phyloP scores from a whole-genome alignment of 2,888 invertebrate species.

The Meteorus cinctellus region DNA sequence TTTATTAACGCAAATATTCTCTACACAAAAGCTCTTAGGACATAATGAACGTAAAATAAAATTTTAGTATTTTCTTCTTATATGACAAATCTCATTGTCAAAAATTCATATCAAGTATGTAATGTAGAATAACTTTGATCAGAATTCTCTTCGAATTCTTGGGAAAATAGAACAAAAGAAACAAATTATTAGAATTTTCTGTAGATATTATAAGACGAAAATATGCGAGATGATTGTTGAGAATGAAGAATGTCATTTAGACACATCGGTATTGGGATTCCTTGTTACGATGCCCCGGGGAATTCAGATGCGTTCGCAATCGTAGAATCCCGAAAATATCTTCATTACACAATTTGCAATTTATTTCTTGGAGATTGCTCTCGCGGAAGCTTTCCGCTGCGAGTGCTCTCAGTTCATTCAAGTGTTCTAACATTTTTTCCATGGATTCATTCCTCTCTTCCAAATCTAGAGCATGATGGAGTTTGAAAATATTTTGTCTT shows the following conservation, averaged over 20 bases:
- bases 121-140: too few relatives aligned
- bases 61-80: too few relatives aligned
- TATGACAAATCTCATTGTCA: too few relatives aligned
- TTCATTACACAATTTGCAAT: constrained; percentile 75
- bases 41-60: too few relatives aligned
- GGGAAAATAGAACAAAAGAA: too few relatives aligned
- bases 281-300: constrained; percentile 72
- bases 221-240: too few relatives aligned
- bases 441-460: constrained; percentile 65
- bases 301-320: constrained; percentile 76
- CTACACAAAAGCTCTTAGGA: too few relatives aligned
- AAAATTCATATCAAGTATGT: too few relatives aligned
- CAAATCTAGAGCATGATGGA: constrained; percentile 76
- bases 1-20: too few relatives aligned
- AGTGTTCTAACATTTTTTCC: constrained; percentile 71
- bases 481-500: constrained; percentile 61
- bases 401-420: constrained; percentile 72
- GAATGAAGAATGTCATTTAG: background rate
- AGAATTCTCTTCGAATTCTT: too few relatives aligned
- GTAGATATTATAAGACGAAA: too few relatives aligned
- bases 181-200: too few relatives aligned
- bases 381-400: constrained; percentile 63
- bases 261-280: constrained; percentile 39
- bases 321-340: constrained; percentile 71
- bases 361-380: constrained; percentile 60